Evolutionary conservation across 2,888 invertebrate genomes (phyloP).

Genomic region (Tridacna gigas): DNA sequence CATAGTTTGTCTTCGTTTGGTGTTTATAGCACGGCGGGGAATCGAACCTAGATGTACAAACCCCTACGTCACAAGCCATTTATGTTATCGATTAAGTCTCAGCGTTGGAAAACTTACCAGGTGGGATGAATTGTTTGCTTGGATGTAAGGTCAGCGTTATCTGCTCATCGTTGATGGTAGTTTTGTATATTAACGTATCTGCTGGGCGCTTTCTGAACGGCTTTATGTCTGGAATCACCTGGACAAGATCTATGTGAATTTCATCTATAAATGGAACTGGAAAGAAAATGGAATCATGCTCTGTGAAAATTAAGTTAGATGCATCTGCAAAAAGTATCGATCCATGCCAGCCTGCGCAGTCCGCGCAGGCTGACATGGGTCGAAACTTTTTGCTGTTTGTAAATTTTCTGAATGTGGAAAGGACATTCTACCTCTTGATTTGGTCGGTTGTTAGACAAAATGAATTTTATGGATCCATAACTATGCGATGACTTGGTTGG

Average conservation of each 20-base stretch:
- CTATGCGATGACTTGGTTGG: too few relatives aligned
- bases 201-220: conserved; percentile 51
- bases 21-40: too few relatives aligned
- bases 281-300: neutral
- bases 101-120: conserved; percentile 24
- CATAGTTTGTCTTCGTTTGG: too few relatives aligned
- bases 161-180: conserved; percentile 33
- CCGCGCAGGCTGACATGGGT: too few relatives aligned
- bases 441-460: too few relatives aligned
- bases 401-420: too few relatives aligned
- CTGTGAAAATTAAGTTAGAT: neutral
- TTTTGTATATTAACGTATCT: conserved; percentile 33
- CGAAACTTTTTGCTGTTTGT: too few relatives aligned
- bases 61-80: too few relatives aligned
- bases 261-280: conserved; percentile 26
- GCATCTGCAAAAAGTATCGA: neutral
- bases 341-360: too few relatives aligned
- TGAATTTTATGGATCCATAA: too few relatives aligned
- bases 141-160: conserved; percentile 37
- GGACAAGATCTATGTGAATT: conserved; percentile 24
- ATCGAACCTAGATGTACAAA: neutral
- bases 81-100: too few relatives aligned
- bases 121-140: conserved; percentile 29
- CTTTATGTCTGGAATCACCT: conserved; percentile 13
- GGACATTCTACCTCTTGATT: too few relatives aligned